Evolutionary conservation across 2,888 invertebrate species (phyloP), one percentile per base, ranked within the genome.

Genomic region (Drosophila leonis): DNA sequence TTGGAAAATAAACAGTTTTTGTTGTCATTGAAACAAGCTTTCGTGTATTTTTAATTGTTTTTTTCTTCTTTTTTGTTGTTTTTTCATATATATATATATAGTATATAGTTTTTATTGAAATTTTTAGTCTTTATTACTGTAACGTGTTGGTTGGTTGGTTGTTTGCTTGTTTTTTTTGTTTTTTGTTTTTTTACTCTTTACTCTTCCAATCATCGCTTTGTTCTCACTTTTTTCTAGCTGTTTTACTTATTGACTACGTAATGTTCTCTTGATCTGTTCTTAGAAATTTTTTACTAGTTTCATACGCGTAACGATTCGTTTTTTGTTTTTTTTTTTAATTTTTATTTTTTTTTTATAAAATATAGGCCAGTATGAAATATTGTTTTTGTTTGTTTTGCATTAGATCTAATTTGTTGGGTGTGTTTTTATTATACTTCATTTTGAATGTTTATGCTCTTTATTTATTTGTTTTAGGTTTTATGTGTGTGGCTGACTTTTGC

Each of bases 81-180:
- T n/a, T n/a, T 42, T 12, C n/a, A n/a, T n/a, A n/a, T 41, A 18
- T 42, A 44, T 78, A 76, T 78, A 79, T 81, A 65, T 76, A 82
- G 64, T 75, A 76, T 76, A 76, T 85, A 80, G 80, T 79, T 89
- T 90, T 90, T 88, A 89, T 90, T 90, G 83, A 84, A 89, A 85
- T 82, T 80, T 76, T 72, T 86, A 86, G 86, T 83, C 86, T 86
- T 85, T 72, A 75, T 82, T 86, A 86, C 81, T 79, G 78, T 86
- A 85, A 86, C 83, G 86, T 83, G 84, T 80, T 82, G 60, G 72
- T 80, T 79, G 65, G 62, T 72, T 83, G 64, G 41, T 72, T 60
- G 65, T 56, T 64, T 55, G 64, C 55, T 65, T 46, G 18, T 27
- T 42, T 59, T 31, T 29, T 33, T 31, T 9, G 2, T 48, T 9